Percentiles rank a stretch among this genome's conserved stretches.
Conservation (phyloP, 30 jellyfish, hydroid and myxozoan species). For the Pelagia noctiluca region DNA sequence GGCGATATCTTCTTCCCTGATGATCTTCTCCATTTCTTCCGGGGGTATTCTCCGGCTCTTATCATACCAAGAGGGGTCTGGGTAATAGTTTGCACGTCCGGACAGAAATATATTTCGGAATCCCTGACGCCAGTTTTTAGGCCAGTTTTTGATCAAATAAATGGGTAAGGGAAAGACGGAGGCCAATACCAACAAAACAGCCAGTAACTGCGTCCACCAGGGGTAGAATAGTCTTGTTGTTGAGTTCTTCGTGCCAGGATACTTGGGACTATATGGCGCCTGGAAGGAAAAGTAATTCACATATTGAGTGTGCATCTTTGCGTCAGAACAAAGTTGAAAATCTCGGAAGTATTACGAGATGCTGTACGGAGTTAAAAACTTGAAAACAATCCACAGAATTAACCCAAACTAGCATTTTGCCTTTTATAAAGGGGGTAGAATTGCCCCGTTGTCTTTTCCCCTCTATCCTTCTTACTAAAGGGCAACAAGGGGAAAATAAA, state of each 20-base stretch:
- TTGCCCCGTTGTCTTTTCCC: too few relatives aligned
- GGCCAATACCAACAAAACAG: constrained; percentile 86
- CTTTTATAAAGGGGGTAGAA: too few relatives aligned
- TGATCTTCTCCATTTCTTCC: constrained; percentile 77
- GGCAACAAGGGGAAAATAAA: too few relatives aligned
- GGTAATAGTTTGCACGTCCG: constrained; percentile 73
- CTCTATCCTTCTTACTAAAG: too few relatives aligned
- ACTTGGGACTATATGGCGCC: constrained; percentile 60
- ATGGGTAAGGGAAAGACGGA: constrained; percentile 94
- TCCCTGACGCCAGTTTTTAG: constrained; percentile 80
- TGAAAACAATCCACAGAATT: too few relatives aligned
- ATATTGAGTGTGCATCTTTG: too few relatives aligned
- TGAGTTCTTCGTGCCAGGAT: constrained; percentile 78
- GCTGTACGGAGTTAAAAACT: too few relatives aligned
- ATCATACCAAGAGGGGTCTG: constrained; percentile 89
- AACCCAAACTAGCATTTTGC: too few relatives aligned
- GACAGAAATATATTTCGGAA: constrained; percentile 67
- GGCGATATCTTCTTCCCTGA: constrained; percentile 76
- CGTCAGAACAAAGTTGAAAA: too few relatives aligned
- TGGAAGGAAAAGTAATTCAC: constrained; percentile 35
- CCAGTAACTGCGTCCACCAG: constrained; percentile 87
- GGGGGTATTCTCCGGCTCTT: constrained; percentile 81
- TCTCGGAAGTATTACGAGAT: too few relatives aligned
- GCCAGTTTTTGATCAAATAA: constrained; percentile 93
- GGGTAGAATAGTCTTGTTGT: constrained; percentile 73